Base-by-base conservation (phyloP, 2,888 invertebrate species). In the Tachina fera region DNA sequence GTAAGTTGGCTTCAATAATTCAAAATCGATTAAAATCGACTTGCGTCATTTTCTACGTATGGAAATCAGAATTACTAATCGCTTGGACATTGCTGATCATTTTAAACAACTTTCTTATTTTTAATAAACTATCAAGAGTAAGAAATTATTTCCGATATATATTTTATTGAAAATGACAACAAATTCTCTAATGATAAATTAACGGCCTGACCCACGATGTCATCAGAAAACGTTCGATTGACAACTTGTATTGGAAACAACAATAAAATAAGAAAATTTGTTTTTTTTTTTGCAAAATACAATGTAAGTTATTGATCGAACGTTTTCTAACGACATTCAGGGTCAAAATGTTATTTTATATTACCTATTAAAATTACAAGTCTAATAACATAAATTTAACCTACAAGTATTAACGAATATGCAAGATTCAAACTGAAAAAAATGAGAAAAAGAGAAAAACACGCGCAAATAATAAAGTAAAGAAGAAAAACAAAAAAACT, bases 401-500 rank as follows among this genome's bases (percentile, higher is more conserved):
- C 63, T 77, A 82, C 49, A 51, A 76, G 56, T 63, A 53, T 68
- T 39, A 71, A 67, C 56, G 22, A 67, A 70, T 43, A 53, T 16
- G 58, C 9, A 84, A 86, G 60, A 88, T 81, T 76, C 19, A 41
- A 58, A 63, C 39, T 47, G 19, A 77, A 51, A 53, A 31, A 39
- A n/a, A 60, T 49, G 5, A 31, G 31, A 31, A 6, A 49, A 49
- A 14, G 49, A 13, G 9, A 60, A 67, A 78, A 77, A 63, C 83
- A 87, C 86, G 83, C 80, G 83, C 86, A 82, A 88, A 87, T 86
- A 83, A 84, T 76, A 80, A 70, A 80, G 70, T 56, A 70, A 78
- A 74, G 60, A 76, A 83, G 60, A 86, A 51, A 75, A 84, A 8
- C 72, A 67, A 81, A 86, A 22, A 56, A 82, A 88, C 84, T 67